These are phyloP conservation scores for Oncorhynchus nerka DNA, from an alignment of 2,113 vertebrate species.

Conservation along the genomic window DNA sequence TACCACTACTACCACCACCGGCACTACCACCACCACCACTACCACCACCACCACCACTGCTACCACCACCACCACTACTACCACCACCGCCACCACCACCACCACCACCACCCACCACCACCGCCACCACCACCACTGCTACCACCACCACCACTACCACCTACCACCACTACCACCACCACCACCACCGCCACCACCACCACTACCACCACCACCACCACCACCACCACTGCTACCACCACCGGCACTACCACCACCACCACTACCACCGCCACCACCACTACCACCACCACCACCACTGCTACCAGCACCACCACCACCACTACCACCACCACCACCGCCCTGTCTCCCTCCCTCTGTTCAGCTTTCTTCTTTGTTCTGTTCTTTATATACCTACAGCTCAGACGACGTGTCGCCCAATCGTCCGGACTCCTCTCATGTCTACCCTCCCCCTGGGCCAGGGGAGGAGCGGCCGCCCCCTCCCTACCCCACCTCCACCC, in stretches of 20 bases:
- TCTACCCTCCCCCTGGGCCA: slow-evolving; percentile 71
- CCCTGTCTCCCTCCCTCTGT: slow-evolving; percentile 60
- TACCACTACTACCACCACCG: fast-evolving
- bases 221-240: slow-evolving; percentile 22
- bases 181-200: too few species aligned
- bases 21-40: fast-evolving
- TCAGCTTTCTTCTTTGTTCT: slow-evolving; percentile 69
- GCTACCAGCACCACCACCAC: slow-evolving; percentile 37
- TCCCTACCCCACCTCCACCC: slow-evolving; percentile 69
- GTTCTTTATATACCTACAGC: slow-evolving; percentile 81
- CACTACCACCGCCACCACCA: fast-evolving
- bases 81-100: too few species aligned
- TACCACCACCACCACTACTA: fast-evolving
- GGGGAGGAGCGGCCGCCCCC: slow-evolving; percentile 76
- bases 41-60: fast-evolving
- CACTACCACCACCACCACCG: too few species aligned
- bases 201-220: too few species aligned
- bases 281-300: too few species aligned
- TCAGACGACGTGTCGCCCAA: slow-evolving; percentile 79
- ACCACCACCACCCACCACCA: fast-evolving
- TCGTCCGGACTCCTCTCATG: slow-evolving; percentile 82
- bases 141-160: too few species aligned
- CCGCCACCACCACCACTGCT: fast-evolving
- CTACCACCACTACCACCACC: fast-evolving
- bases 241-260: neutral